A percentile compares a stretch with the other conserved stretches of the same genome.
phyloP scores from a whole-genome alignment of 2,888 invertebrate species.

The Sarcophaga rosellei region DNA sequence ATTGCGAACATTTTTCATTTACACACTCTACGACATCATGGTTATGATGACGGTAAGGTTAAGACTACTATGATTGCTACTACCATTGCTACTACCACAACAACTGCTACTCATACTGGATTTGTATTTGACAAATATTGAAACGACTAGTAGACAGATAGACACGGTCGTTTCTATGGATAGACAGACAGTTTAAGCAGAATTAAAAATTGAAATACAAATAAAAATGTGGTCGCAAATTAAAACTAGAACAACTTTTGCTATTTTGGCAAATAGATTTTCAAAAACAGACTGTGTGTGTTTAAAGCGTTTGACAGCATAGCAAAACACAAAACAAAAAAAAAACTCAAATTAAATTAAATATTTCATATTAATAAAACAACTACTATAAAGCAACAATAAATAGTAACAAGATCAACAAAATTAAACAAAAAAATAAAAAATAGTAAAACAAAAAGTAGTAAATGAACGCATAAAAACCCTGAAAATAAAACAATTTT shows the following conservation, averaged over 20 bases:
- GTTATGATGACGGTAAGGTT: slow-evolving; percentile 52
- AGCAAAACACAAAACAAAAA: not conserved
- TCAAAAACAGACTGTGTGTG: slow-evolving; percentile 46
- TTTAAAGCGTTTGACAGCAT: slow-evolving; percentile 10
- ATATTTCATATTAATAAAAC: slow-evolving; percentile 27
- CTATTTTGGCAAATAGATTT: slow-evolving; percentile 62
- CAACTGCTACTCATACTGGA: not conserved
- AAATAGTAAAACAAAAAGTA: slow-evolving; percentile 24
- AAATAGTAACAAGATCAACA: slow-evolving; percentile 41
- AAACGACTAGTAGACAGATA: not conserved
- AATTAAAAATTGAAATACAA: slow-evolving; percentile 9
- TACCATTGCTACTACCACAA: slow-evolving; percentile 35
- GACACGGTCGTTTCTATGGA: not conserved
- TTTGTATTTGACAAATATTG: slow-evolving; percentile 40
- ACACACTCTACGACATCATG: slow-evolving; percentile 12
- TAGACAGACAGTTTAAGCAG: not conserved
- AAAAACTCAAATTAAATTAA: not conserved
- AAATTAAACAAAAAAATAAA: not conserved
- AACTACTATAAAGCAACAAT: slow-evolving; percentile 32
- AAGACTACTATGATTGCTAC: slow-evolving; percentile 38
- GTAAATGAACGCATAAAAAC: slow-evolving; percentile 63
- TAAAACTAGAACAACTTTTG: slow-evolving; percentile 69
- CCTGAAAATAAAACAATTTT: slow-evolving; percentile 67
- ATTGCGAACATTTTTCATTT: slow-evolving; percentile 58
- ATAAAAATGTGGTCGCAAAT: slow-evolving; percentile 57